Conservation (phyloP, 2,888 invertebrate species). For the Adela reaumurella region DNA sequence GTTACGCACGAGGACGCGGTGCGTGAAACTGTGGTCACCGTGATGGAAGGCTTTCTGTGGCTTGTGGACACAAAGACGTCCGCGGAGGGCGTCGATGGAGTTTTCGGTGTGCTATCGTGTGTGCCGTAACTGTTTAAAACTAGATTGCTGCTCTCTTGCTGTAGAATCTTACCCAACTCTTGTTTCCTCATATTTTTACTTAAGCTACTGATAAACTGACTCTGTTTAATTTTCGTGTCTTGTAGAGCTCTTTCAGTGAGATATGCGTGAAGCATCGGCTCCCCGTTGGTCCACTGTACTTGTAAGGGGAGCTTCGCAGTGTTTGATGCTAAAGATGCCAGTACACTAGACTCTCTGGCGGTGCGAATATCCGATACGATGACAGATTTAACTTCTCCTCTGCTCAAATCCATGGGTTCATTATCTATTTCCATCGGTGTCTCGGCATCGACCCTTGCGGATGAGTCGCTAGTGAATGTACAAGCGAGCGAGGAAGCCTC, state of each 20-base stretch:
- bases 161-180: conserved; percentile 15
- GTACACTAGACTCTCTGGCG: conserved; percentile 58
- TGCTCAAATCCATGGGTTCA: conserved; percentile 51
- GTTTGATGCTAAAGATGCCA: conserved; percentile 61
- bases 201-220: conserved; percentile 44
- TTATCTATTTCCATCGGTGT: conserved; percentile 38
- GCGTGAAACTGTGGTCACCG: background rate
- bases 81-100: conserved; percentile 9
- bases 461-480: conserved; percentile 4
- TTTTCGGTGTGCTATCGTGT: background rate
- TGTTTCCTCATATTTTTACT: conserved; percentile 36
- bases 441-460: background rate
- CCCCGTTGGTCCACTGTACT: conserved; percentile 55
- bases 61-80: conserved; percentile 22
- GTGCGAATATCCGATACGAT: conserved; percentile 54
- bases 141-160: conserved; percentile 13
- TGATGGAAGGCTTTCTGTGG: background rate
- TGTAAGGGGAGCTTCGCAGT: conserved; percentile 59
- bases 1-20: background rate
- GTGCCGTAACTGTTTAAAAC: conserved; percentile 14
- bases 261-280: conserved; percentile 68
- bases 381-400: conserved; percentile 32
- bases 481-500: conserved; percentile 14
- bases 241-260: conserved; percentile 68
- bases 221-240: conserved; percentile 69